These are phyloP conservation scores for Ptychobarbus kaznakovi DNA, from an alignment of 2,797 vertebrate genomes.

Conservation along the genomic window DNA sequence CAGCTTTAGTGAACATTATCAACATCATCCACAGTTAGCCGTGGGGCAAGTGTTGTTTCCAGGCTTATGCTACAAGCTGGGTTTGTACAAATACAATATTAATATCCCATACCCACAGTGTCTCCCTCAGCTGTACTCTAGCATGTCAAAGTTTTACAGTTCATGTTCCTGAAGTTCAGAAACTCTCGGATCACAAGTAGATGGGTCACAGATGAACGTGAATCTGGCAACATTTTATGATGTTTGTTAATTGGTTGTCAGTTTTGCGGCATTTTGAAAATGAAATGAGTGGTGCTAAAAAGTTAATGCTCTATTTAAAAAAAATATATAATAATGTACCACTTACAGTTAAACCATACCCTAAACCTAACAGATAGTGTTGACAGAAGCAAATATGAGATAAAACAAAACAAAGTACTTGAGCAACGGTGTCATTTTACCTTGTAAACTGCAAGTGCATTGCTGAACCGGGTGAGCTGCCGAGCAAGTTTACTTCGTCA, in stretches of 20 bases:
- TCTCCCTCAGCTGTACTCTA: slow-evolving; percentile 6
- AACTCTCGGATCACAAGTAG: background rate
- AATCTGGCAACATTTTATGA: background rate
- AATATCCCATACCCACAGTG: slow-evolving; percentile 27
- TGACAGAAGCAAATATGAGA: background rate
- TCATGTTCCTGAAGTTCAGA: background rate
- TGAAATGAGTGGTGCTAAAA: background rate
- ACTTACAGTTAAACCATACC: background rate
- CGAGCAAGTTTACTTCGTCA: background rate
- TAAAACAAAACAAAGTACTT: background rate
- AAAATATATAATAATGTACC: background rate
- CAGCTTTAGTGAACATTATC: slow-evolving; percentile 45
- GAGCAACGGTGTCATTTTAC: background rate
- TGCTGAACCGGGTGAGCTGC: background rate
- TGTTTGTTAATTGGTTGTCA: background rate
- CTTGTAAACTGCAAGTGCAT: background rate
- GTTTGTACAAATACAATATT: slow-evolving; percentile 28
- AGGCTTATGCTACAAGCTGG: slow-evolving; percentile 31
- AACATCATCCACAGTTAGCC: slow-evolving; percentile 31
- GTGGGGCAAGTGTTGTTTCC: slow-evolving; percentile 22
- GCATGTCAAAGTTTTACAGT: background rate
- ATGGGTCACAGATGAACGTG: background rate
- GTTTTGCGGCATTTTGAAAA: background rate
- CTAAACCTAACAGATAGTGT: background rate
- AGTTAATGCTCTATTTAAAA: background rate